Conservation (phyloP, 2,797 vertebrate species). For the Zalophus californianus region DNA sequence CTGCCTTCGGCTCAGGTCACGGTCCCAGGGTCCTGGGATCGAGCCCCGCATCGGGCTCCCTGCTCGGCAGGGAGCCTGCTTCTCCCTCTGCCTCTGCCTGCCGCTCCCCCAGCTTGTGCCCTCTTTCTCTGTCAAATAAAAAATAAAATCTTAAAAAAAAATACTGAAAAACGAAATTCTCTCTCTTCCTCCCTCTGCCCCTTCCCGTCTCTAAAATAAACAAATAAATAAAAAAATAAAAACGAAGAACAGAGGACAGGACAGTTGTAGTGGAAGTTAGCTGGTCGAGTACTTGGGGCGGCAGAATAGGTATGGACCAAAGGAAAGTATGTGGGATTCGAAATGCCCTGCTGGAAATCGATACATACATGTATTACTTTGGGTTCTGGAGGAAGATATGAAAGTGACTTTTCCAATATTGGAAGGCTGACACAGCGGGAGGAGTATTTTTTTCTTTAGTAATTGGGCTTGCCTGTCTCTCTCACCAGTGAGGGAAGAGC, state of each 20-base stretch:
- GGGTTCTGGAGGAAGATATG: neutral
- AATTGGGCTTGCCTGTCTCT: neutral
- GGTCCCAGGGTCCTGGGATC: neutral
- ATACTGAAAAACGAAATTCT: neutral
- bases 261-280: neutral
- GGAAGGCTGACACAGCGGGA: neutral
- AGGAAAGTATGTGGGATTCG: neutral
- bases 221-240: too few relatives aligned
- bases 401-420: neutral
- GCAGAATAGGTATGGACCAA: neutral
- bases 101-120: neutral
- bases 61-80: neutral
- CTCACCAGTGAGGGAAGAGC: neutral
- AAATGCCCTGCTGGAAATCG: neutral
- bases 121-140: neutral
- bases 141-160: neutral
- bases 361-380: neutral
- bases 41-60: neutral
- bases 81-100: neutral
- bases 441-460: neutral
- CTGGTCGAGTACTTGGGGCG: neutral
- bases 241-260: neutral
- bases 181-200: too few relatives aligned
- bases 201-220: neutral
- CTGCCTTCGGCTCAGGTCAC: neutral